phyloP scores from a whole-genome alignment of 2,797 vertebrate genomes.

The Chanos chanos region DNA sequence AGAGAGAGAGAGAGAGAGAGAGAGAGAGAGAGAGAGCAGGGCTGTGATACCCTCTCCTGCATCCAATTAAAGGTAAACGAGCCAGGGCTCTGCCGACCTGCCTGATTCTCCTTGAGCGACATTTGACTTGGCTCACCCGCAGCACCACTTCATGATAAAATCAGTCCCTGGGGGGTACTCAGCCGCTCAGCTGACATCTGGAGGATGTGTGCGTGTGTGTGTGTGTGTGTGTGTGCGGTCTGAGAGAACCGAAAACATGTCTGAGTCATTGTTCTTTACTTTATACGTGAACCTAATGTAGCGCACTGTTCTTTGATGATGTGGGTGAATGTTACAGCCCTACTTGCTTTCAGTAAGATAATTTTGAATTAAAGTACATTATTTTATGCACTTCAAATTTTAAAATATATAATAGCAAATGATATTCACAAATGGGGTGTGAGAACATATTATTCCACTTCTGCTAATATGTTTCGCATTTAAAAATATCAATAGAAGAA shows the following conservation, averaged over 20 bases:
- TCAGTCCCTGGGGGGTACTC: conserved; percentile 18
- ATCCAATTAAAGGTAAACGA: conserved; percentile 36
- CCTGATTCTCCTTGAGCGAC: conserved; percentile 23
- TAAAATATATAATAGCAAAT: no score
- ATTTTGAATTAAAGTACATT: no score
- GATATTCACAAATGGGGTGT: no score
- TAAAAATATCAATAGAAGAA: no score
- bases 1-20: not conserved
- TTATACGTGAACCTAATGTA: no score
- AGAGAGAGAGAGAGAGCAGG: not conserved
- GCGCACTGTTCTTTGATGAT: no score
- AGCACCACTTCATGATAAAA: conserved; percentile 27
- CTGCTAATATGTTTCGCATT: no score
- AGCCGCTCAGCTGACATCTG: conserved; percentile 29
- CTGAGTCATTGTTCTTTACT: no score
- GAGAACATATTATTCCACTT: no score
- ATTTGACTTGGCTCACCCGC: conserved; percentile 26
- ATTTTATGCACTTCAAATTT: no score
- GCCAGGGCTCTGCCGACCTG: conserved; percentile 23
- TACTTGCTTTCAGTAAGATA: no score
- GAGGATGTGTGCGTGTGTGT: conserved; percentile 2
- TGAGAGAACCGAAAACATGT: not conserved
- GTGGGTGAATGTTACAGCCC: no score
- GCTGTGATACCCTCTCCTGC: conserved; percentile 10
- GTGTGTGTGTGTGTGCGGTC: not conserved